Evolutionary conservation across 2,888 invertebrate species (phyloP).

Genomic region (Crioceris asparagi): DNA sequence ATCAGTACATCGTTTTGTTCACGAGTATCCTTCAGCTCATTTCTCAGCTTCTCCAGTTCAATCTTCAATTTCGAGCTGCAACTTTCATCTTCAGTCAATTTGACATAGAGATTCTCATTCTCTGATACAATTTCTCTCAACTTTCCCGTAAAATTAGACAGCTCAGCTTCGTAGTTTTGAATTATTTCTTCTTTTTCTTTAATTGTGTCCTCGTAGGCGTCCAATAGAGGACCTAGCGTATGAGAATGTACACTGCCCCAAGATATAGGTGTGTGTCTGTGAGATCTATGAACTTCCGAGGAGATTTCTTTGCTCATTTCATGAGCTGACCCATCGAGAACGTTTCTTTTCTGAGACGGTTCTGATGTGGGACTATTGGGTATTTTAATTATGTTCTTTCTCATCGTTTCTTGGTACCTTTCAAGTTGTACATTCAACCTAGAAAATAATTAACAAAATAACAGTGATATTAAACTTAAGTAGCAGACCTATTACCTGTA

Average conservation of each 20-base stretch:
- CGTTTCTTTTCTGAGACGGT: slow-evolving; percentile 9
- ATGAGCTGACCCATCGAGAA: slow-evolving; percentile 3
- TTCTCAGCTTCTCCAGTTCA: slow-evolving; percentile 37
- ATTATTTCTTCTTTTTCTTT: slow-evolving; percentile 66
- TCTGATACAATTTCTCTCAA: slow-evolving; percentile 58
- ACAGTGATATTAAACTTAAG: neutral
- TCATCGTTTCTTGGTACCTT: slow-evolving; percentile 60
- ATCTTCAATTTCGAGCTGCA: slow-evolving; percentile 37
- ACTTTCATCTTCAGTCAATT: slow-evolving; percentile 40
- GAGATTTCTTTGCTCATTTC: slow-evolving; percentile 16
- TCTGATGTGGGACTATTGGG: slow-evolving; percentile 13
- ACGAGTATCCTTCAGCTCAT: slow-evolving; percentile 32
- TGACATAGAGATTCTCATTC: slow-evolving; percentile 51
- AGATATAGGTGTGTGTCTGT: slow-evolving; percentile 40
- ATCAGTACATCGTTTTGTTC: slow-evolving; percentile 39
- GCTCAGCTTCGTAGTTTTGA: slow-evolving; percentile 56
- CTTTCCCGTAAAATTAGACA: slow-evolving; percentile 59
- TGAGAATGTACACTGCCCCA: slow-evolving; percentile 50
- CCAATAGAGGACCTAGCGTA: slow-evolving; percentile 59
- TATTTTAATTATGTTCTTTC: slow-evolving; percentile 30
- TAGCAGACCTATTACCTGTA: slow-evolving; percentile 46
- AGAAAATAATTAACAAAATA: slow-evolving; percentile 19
- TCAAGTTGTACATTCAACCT: slow-evolving; percentile 69
- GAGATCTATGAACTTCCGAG: slow-evolving; percentile 30
- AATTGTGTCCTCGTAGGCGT: slow-evolving; percentile 69